Base-by-base conservation (phyloP, 2,888 invertebrate species). In the Podotricha telesiphe region DNA sequence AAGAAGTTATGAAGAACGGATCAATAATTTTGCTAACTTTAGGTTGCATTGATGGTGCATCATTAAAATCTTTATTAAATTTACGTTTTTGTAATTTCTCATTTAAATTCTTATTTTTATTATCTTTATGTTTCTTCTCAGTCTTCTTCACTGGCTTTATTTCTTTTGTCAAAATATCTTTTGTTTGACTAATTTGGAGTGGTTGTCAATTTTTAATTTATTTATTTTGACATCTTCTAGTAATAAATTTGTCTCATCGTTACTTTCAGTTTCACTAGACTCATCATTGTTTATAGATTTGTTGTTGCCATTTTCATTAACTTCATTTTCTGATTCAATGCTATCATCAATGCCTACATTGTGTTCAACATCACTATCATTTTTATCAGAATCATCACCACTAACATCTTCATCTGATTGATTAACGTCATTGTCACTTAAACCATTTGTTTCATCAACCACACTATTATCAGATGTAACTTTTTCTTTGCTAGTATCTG, bases 1-100 rank as follows among this genome's bases (percentile, higher is more conserved):
- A 84, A 19, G 88, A 79, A 15, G 91, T 93, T 37, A 88, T 86
- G 73, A 93, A 93, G 78, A 93, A 93, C 42, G 93, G 88, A 81
- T 93, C 93, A 6, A 88, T 89, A 47, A 88, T 81, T 80, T 89
- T 91, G 22, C 76, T 82, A 10, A 80, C 82, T 65, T 73, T 68
- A n/a, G n/a, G n/a, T n/a, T n/a, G n/a, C n/a, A n/a, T n/a, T 8
- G 71, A 48, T 22, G 77, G 75, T 58, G 45, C 28, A 28, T 83
- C 82, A 64, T 79, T 77, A 11, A 47, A 58, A 51, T 82, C 83
- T 74, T 86, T 89, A 61, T 87, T 88, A 47, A 88, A 86, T 71
- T 87, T 88, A 19, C 86, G 82, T 61, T 82, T 80, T 8, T 82
- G 73, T 47, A 91, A 78, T 71, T 92, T 93, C 17, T 89, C 86